Conservation (phyloP, 92 coral and sea anemone species). For the Phenganax stokvisi region DNA sequence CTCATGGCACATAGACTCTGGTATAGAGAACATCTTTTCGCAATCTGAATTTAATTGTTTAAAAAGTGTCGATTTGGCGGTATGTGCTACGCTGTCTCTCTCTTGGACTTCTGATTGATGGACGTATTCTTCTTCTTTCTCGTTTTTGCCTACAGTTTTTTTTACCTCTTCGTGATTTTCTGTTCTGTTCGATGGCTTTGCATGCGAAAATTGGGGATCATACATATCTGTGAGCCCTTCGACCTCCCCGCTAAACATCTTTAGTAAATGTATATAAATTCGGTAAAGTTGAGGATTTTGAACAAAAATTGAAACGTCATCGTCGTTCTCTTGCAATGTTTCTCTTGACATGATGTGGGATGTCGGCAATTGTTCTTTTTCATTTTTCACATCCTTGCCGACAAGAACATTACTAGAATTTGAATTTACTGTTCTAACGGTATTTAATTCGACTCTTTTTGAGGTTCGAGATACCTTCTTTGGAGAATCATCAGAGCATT, state of each 20-base stretch:
- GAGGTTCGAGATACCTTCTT: too few species aligned
- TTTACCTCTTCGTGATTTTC: not conserved
- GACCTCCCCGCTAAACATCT: not conserved
- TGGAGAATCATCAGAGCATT: too few species aligned
- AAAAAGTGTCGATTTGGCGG: not conserved
- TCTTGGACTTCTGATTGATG: not conserved
- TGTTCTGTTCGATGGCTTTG: not conserved
- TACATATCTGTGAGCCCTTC: not conserved
- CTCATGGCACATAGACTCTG: not conserved
- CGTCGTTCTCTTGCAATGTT: not conserved
- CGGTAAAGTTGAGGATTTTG: not conserved
- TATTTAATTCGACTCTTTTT: not conserved
- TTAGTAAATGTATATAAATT: too few species aligned
- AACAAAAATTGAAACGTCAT: not conserved
- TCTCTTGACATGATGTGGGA: not conserved
- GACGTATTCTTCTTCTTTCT: not conserved
- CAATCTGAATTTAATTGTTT: not conserved
- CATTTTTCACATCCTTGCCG: not conserved
- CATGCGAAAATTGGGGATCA: not conserved
- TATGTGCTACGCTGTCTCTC: not conserved
- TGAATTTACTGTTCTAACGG: not conserved
- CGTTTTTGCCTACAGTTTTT: not conserved
- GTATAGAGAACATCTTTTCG: not conserved
- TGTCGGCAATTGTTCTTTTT: not conserved
- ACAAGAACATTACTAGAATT: too few species aligned